These are phyloP conservation scores for Dicycla oo DNA, from an alignment of 2,888 invertebrate species.

Conservation along the genomic window DNA sequence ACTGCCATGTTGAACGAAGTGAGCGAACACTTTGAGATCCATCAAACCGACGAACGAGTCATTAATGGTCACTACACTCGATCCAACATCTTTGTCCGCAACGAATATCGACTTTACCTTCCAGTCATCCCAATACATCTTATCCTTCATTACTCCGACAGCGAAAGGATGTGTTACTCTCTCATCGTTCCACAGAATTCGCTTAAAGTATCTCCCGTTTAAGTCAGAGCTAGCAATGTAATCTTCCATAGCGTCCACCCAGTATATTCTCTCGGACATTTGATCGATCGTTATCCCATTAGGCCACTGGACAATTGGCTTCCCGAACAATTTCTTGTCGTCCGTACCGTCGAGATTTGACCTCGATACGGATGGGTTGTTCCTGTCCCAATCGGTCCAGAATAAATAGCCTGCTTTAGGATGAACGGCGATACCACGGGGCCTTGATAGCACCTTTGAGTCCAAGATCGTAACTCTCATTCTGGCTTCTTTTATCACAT, in stretches of 20 bases:
- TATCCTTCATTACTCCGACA: slow-evolving; percentile 95
- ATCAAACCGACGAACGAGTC: slow-evolving; percentile 93
- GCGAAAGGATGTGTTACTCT: slow-evolving; percentile 96
- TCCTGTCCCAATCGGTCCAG: slow-evolving; percentile 97
- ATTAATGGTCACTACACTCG: slow-evolving; percentile 90
- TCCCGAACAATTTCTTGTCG: slow-evolving; percentile 91
- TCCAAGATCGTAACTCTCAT: slow-evolving; percentile 95
- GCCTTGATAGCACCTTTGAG: slow-evolving; percentile 92
- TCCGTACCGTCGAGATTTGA: slow-evolving; percentile 95
- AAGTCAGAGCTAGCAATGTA: slow-evolving; percentile 95
- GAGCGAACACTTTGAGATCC: slow-evolving; percentile 95
- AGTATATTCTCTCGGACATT: slow-evolving; percentile 95
- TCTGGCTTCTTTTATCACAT: slow-evolving; percentile 90
- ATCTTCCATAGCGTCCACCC: slow-evolving; percentile 96
- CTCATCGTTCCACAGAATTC: slow-evolving; percentile 92
- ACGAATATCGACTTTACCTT: slow-evolving; percentile 94
- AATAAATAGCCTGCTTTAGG: slow-evolving; percentile 94
- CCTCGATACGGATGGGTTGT: slow-evolving; percentile 94
- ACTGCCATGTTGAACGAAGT: slow-evolving; percentile 93
- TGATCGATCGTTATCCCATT: slow-evolving; percentile 97
- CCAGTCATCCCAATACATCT: slow-evolving; percentile 98
- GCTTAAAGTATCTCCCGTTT: slow-evolving; percentile 92
- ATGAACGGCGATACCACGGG: slow-evolving; percentile 95
- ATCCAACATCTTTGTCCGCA: slow-evolving; percentile 94
- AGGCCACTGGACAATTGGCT: slow-evolving; percentile 94